Conservation (phyloP, 2,113 vertebrate genomes). For the Cnemophilus loriae region DNA sequence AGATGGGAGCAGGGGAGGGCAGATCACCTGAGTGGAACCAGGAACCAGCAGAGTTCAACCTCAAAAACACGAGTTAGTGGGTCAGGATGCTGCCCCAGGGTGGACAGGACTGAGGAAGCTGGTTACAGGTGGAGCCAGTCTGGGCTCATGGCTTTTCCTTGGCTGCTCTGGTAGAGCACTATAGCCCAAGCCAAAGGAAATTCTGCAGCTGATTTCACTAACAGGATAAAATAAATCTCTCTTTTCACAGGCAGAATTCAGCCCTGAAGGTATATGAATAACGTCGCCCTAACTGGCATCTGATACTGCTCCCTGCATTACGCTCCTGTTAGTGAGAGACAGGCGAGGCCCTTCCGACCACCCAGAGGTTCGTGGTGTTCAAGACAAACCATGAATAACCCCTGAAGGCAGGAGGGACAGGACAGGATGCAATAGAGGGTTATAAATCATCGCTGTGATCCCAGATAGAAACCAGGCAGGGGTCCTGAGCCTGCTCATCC, state of each 20-base stretch:
- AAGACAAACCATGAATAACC: not conserved
- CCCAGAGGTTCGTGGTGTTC: rapidly evolving
- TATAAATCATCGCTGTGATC: not conserved
- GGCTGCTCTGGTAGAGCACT: not conserved
- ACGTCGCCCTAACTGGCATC: not conserved
- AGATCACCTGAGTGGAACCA: not conserved
- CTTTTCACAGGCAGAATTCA: not conserved
- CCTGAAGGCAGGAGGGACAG: not conserved
- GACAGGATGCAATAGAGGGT: not conserved
- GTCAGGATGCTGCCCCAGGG: not conserved
- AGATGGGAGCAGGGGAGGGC: not conserved
- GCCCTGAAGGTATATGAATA: not conserved
- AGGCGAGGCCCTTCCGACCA: not conserved
- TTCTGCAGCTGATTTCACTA: not conserved
- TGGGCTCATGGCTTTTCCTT: not conserved
- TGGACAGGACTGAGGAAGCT: not conserved
- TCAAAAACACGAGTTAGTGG: not conserved
- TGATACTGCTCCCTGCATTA: not conserved
- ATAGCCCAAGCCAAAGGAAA: not conserved
- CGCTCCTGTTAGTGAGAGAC: rapidly evolving
- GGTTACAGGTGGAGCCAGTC: not conserved
- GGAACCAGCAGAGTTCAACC: not conserved
- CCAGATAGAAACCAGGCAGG: not conserved
- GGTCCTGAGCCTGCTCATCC: not conserved
- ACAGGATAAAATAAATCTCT: not conserved